A percentile compares a stretch with the other conserved stretches of the same genome.
phyloP scores from a whole-genome alignment of 2,888 invertebrate genomes.

The Lycia hirtaria region DNA sequence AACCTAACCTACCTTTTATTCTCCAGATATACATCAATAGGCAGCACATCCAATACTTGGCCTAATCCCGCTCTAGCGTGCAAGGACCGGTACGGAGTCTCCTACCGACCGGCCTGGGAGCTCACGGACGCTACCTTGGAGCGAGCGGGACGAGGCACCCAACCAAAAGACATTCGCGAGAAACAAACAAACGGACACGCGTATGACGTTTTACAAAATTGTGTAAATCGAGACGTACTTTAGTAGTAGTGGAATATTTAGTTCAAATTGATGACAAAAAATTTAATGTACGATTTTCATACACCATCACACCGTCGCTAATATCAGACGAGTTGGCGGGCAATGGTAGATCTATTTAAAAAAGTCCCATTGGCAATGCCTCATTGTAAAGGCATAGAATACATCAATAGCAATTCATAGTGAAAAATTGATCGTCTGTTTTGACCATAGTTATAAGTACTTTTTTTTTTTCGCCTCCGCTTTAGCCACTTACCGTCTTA shows the following conservation, averaged over 20 bases:
- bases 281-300: too few species aligned
- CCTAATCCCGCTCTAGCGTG: slow-evolving; percentile 90
- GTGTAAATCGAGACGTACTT: not conserved
- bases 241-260: not conserved
- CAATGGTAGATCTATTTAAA: too few species aligned
- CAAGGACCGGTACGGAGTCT: slow-evolving; percentile 73
- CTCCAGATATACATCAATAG: slow-evolving; percentile 94
- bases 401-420: too few species aligned
- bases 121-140: slow-evolving; percentile 87
- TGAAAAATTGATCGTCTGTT: too few species aligned
- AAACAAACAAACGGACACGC: slow-evolving; percentile 44
- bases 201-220: not conserved
- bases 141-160: slow-evolving; percentile 81
- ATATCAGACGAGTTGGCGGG: too few species aligned
- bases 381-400: too few species aligned
- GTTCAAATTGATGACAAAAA: not conserved
- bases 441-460: too few species aligned
- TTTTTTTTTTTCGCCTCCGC: too few species aligned
- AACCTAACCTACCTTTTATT: not conserved
- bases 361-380: too few species aligned
- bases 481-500: too few species aligned
- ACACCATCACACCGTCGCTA: too few species aligned
- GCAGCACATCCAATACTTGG: slow-evolving; percentile 91
- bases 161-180: slow-evolving; percentile 12
- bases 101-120: slow-evolving; percentile 90